A percentile compares a stretch with the other conserved stretches of the same genome.
These are phyloP conservation scores for Perodicticus potto DNA, from an alignment of 2,797 vertebrate genomes.

Conservation along the genomic window DNA sequence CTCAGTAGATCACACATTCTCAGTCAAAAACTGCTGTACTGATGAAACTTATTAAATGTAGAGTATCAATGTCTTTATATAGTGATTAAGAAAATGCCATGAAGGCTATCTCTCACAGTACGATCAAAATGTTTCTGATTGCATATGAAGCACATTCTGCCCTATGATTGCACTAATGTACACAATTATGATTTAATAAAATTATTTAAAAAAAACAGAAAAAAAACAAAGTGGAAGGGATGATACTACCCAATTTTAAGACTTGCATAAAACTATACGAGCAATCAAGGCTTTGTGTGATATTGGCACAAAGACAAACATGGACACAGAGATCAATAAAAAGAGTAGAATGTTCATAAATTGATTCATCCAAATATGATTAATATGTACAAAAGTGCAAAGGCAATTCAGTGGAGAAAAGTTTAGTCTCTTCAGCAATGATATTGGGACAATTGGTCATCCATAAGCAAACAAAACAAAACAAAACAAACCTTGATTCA, in stretches of 20 bases:
- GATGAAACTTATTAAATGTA: too few relatives aligned
- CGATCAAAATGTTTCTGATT: too few relatives aligned
- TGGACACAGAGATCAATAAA: neutral
- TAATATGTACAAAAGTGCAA: neutral
- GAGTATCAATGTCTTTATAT: too few relatives aligned
- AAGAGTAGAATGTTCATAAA: neutral
- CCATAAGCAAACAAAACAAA: neutral
- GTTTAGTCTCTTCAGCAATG: neutral
- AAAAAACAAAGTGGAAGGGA: neutral
- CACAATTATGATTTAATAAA: too few relatives aligned
- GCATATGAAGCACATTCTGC: too few relatives aligned
- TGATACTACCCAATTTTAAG: neutral
- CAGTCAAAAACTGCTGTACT: too few relatives aligned
- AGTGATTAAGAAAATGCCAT: too few relatives aligned
- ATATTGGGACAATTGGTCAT: neutral
- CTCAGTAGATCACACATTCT: too few relatives aligned
- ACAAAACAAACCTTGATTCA: neutral
- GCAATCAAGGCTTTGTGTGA: neutral
- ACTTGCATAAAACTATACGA: neutral
- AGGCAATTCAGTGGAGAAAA: neutral
- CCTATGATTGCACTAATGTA: too few relatives aligned
- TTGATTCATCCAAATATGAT: neutral
- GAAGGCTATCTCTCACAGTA: too few relatives aligned
- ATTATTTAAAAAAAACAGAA: neutral
- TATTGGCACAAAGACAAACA: neutral